Base-by-base conservation (phyloP, 2,888 invertebrate species). In the Acrobasis repandana region DNA sequence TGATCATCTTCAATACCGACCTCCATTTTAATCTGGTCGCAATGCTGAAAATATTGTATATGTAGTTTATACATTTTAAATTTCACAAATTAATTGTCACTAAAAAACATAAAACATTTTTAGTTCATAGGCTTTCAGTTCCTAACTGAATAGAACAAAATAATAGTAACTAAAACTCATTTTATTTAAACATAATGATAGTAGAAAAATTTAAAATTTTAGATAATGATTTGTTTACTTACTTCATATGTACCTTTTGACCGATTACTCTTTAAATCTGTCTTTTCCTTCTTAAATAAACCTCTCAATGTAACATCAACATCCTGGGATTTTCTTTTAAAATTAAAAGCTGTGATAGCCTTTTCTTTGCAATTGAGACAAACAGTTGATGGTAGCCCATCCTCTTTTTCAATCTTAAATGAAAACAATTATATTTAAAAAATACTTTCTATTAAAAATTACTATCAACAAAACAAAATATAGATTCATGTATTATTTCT, bases 361-460 rank as follows among this genome's bases (percentile, higher is more conserved):
- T 85, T 87, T 34, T 86, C 81, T 63, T 78, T 84, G 65, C 92
- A 92, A 9, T 79, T 76, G 9, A 67, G 69, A 65, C 92, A 92
- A 63, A 92, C 83, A 58, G 82, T 86, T 34, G 81, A 67, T 8
- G 92, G 92, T 38, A 90, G 70, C 2, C 88, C 90, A 82, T 92
- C 92, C 51, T 79, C 81, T 69, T 75, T 79, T 54, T 72, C 73
- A 65, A 90, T 83, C 92, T 91, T 71, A n/a, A 68, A 63, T 48
- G 28, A 56, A 58, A 9, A 58, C 16, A 20, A 50, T 14, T 6
- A 4, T 28, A 28, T 28, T 28, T 28, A 28, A 28, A 20, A 20
- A 20, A 20, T 3, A 2, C 4, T 20, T 20, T 20, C 4, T 4
- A 3, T 2, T 4, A 20, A 20, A 20, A 20, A 20, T 3, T 3